These are phyloP conservation scores for Oreonectes daqikongensis DNA, from an alignment of 2,797 vertebrate genomes.

Conservation along the genomic window DNA sequence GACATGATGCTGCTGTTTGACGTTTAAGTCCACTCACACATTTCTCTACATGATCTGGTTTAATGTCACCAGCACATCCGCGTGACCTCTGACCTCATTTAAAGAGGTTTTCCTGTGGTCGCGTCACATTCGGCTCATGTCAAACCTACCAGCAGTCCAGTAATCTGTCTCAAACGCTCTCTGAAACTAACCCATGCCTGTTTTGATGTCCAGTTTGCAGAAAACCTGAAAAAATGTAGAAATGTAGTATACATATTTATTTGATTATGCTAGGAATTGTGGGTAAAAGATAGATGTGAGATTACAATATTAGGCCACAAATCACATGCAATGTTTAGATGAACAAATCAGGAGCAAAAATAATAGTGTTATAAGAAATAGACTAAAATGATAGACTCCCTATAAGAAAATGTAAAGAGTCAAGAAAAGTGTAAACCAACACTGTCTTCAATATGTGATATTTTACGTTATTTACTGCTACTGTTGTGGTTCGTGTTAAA, in stretches of 20 bases:
- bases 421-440: too few relatives aligned
- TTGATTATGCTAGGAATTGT: background rate
- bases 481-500: too few relatives aligned
- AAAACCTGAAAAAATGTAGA: slow-evolving; percentile 19
- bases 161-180: background rate
- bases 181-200: slow-evolving; percentile 31
- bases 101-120: slow-evolving; percentile 26
- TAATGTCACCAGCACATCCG: background rate
- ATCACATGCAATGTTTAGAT: too few relatives aligned
- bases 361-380: too few relatives aligned
- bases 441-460: too few relatives aligned
- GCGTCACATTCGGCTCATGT: slow-evolving; percentile 8
- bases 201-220: slow-evolving; percentile 53
- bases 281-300: background rate
- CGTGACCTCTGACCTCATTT: slow-evolving; percentile 46
- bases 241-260: background rate
- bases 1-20: background rate
- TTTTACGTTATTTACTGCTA: background rate
- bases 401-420: too few relatives aligned
- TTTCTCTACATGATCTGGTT: background rate
- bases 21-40: background rate
- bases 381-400: too few relatives aligned
- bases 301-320: background rate
- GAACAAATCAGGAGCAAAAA: background rate
- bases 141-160: background rate